Evolutionary conservation across 1,140 invertebrate species (phyloP), one percentile per base, ranked within the genome.

Genomic region (Sinella curviseta): DNA sequence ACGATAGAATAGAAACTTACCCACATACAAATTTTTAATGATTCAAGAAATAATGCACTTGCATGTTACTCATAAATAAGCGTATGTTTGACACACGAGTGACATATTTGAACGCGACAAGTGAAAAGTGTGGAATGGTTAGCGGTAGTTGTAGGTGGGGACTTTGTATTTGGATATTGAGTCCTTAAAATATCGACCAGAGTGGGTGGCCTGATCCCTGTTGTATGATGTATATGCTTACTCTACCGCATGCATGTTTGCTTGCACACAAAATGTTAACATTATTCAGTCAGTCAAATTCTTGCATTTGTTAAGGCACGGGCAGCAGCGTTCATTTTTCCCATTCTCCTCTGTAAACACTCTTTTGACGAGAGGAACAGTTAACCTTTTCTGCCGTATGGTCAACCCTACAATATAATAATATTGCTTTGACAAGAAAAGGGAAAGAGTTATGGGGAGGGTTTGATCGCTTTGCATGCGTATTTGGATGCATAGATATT

Each of bases 91-190:
- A n/a, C n/a, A n/a, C n/a, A n/a, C n/a, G n/a, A n/a, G n/a, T n/a
- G n/a, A n/a, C n/a, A n/a, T n/a, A n/a, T n/a, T n/a, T n/a, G n/a
- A n/a, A n/a, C n/a, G n/a, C n/a, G n/a, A n/a, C n/a, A n/a, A n/a
- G n/a, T n/a, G n/a, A n/a, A n/a, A n/a, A n/a, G n/a, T n/a, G n/a
- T n/a, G n/a, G n/a, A n/a, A n/a, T n/a, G n/a, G n/a, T n/a, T n/a
- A n/a, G n/a, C n/a, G n/a, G n/a, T n/a, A n/a, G 57, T 16, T 60
- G 57, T 60, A 60, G 57, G 57, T 60, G 57, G 57, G 57, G 24
- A 60, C n/a, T n/a, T n/a, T n/a, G n/a, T n/a, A n/a, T n/a, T n/a
- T n/a, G n/a, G n/a, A n/a, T n/a, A n/a, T n/a, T 60, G 14, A 60
- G 57, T 26, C 8, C 14, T 4, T 26, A 26, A 16, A n/a, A 16